Evolutionary conservation across 2,888 invertebrate genomes (phyloP), one percentile per base, ranked within the genome.

Genomic region (Augochlorella aurata): DNA sequence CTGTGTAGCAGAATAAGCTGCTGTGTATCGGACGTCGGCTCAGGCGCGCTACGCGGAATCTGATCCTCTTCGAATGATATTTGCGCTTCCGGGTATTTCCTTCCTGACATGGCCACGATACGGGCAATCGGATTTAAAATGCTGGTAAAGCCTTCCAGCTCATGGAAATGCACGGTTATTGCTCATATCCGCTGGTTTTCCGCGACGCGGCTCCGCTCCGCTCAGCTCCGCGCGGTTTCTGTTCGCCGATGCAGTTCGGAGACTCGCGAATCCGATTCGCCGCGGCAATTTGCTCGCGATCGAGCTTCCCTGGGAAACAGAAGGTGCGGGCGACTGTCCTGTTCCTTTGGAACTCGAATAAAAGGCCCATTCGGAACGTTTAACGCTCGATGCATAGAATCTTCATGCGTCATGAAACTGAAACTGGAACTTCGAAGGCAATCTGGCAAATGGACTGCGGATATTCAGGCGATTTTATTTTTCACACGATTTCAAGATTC

Each of bases 81-180:
- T 77, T 77, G 65, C 77, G 72, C 71, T 69, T 29, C 63, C 67
- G 44, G 63, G 68, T 54, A 76, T 73, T 49, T 72, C 71, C 76
- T 50, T 52, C 50, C 12, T 77, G 72, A 77, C 71, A 73, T 73
- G 82, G 44, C 65, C 72, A 44, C 68, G 65, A 77, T 72, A 82
- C 76, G 69, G 63, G 77, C 50, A 82, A 82, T 82, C 77, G 69
- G 82, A 82, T 82, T 82, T 77, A 73, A 82, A 81, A 63, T 47
- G 74, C 74, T 68, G 79, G 80, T 18, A 70, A 54, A 58, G 61
- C 68, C 69, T 65, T 18, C 52, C 29, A 21, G 49, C 65, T 68
- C 61, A 72, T 76, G 76, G 71, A 81, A 54, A 76, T 72, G 67
- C 81, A 18, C 49, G 61, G 71, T 82, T 82, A 76, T 81, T 82